A percentile compares a stretch with the other conserved stretches of the same genome.
phyloP scores from a whole-genome alignment of 2,888 invertebrate species.

The Tetragonula carbonaria region DNA sequence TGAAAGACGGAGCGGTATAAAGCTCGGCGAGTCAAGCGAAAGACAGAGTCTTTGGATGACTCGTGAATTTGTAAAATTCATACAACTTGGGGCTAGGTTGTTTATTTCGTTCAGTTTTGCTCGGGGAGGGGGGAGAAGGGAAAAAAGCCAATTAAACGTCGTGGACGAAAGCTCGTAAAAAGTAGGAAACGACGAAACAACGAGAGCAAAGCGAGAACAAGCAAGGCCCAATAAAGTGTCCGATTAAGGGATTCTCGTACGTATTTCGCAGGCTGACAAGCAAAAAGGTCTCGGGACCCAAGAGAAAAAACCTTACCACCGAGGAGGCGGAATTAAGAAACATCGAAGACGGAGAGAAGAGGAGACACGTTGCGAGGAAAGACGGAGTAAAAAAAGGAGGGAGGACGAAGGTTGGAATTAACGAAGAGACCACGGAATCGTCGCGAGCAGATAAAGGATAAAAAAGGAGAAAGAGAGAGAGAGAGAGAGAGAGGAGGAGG shows the following conservation, averaged over 20 bases:
- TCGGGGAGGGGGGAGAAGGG: no score
- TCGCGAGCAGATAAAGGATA: neutral
- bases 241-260: constrained; percentile 55
- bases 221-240: constrained; percentile 35
- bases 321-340: constrained; percentile 49
- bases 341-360: constrained; percentile 31
- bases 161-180: neutral
- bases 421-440: constrained; percentile 37
- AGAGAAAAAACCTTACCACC: constrained; percentile 28
- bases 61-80: neutral
- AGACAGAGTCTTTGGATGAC: neutral
- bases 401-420: constrained; percentile 29
- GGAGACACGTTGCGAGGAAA: constrained; percentile 1
- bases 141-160: constrained; percentile 1
- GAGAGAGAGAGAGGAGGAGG: neutral
- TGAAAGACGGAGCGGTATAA: no score
- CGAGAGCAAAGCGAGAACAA: constrained; percentile 12
- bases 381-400: neutral
- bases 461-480: neutral
- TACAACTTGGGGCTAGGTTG: neutral
- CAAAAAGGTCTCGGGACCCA: neutral
- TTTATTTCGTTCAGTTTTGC: neutral
- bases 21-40: no score
- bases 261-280: constrained; percentile 13
- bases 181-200: constrained; percentile 21